Conservation (phyloP, 2,888 invertebrate species). For the Cheilosia grossa region DNA sequence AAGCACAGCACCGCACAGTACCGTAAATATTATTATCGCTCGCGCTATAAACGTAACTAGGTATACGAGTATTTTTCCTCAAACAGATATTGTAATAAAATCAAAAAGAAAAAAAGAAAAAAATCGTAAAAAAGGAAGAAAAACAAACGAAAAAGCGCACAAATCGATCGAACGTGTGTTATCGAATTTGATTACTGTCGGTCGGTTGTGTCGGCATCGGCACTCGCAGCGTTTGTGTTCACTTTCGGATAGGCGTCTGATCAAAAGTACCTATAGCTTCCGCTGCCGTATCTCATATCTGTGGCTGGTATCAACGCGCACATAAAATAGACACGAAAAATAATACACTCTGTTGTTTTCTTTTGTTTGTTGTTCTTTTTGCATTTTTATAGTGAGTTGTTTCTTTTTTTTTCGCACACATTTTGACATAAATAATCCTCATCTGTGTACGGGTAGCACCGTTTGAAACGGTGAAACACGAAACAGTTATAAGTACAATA, state of each 20-base stretch:
- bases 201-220: conserved; percentile 14
- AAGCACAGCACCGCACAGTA: neutral
- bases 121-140: neutral
- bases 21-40: conserved; percentile 52
- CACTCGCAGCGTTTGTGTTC: conserved; percentile 3
- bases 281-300: conserved; percentile 64
- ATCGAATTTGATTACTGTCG: conserved; percentile 66
- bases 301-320: conserved; percentile 24
- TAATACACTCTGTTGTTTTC: conserved; percentile 6
- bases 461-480: conserved; percentile 33
- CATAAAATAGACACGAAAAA: conserved; percentile 27
- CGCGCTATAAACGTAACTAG: neutral
- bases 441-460: conserved; percentile 15
- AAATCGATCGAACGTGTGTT: conserved; percentile 48
- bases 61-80: conserved; percentile 35
- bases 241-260: conserved; percentile 44
- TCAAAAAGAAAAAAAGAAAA: conserved; percentile 1
- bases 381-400: conserved; percentile 33
- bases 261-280: conserved; percentile 67
- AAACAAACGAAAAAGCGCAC: neutral
- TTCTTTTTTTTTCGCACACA: conserved; percentile 35
- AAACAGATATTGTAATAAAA: conserved; percentile 43
- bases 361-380: conserved; percentile 35
- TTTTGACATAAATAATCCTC: conserved; percentile 42
- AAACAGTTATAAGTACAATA: neutral